phyloP scores from a whole-genome alignment of 2,113 vertebrate species.

The Myotis brandtii region DNA sequence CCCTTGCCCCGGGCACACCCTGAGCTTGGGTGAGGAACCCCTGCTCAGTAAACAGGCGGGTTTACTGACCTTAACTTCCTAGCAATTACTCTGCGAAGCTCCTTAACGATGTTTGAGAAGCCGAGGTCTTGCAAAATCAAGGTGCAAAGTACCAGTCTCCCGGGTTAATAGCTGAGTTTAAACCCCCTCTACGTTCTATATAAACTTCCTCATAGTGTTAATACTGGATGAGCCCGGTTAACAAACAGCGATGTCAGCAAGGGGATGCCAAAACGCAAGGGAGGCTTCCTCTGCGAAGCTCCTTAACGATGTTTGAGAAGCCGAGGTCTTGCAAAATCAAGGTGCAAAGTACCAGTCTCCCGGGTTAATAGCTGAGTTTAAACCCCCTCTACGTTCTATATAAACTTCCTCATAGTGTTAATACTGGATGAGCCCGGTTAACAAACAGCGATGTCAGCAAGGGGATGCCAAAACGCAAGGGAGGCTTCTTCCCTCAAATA shows the following conservation, averaged over 20 bases:
- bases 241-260: neutral
- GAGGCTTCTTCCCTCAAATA: too few species aligned
- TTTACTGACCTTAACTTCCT: neutral
- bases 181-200: neutral
- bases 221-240: neutral
- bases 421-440: neutral
- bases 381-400: neutral
- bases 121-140: neutral
- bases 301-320: too few species aligned
- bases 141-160: neutral
- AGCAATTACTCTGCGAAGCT: neutral
- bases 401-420: too few species aligned
- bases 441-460: neutral
- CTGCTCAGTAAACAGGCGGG: neutral
- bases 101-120: neutral
- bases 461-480: neutral
- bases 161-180: neutral
- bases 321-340: too few species aligned
- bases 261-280: neutral
- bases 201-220: too few species aligned
- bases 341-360: too few species aligned
- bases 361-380: neutral
- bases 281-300: too few species aligned
- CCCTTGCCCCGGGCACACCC: neutral
- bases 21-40: neutral